Evolutionary conservation across 2,113 vertebrate genomes (phyloP), one percentile per base, ranked within the genome.

Genomic region (Syngnathoides biaculeatus): DNA sequence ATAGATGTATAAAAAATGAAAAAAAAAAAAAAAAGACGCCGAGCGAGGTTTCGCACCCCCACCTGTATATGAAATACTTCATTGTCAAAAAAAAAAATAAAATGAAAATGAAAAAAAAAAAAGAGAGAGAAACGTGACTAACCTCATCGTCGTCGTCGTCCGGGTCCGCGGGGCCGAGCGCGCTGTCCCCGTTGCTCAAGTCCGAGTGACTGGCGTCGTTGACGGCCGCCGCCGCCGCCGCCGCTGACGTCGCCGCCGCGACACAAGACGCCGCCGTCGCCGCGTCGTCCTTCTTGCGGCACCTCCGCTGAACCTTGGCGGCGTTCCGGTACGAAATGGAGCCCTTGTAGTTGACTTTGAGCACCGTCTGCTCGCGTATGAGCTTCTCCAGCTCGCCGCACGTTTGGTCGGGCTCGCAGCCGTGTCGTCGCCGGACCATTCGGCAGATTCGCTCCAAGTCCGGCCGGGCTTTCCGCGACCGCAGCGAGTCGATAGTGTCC

Each of bases 341-440:
- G 82, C 95, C 94, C 88, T 96, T 96, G 91, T 95, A 95, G 91
- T 93, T 94, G 88, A 96, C 95, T 92, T 94, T 94, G 11, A 96
- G 86, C 83, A 96, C 94, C 85, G 93, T 92, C 75, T 94, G 94
- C 73, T 94, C 92, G 80, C 93, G 92, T 68, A 96, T 95, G 88
- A 95, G 94, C 90, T 93, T 94, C 78, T 95, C 94, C 74, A 96
- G 93, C 91, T 95, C 94, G 27, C 90, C 90, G 82, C 94, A 93
- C 89, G 95, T 95, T 88, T 93, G 93, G 80, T 94, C 93, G 14
- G 93, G 93, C 80, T 94, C 94, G 82, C 92, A 93, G 80, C 95
- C 95, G 92, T 96, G 94, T 78, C 94, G 90, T 80, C 95, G 92
- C 86, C 94, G 93, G 86, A 96, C 94, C 95, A 95, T 95, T 87